These are phyloP conservation scores for Spheniscus humboldti DNA, from an alignment of 2,797 vertebrate species.

Conservation along the genomic window DNA sequence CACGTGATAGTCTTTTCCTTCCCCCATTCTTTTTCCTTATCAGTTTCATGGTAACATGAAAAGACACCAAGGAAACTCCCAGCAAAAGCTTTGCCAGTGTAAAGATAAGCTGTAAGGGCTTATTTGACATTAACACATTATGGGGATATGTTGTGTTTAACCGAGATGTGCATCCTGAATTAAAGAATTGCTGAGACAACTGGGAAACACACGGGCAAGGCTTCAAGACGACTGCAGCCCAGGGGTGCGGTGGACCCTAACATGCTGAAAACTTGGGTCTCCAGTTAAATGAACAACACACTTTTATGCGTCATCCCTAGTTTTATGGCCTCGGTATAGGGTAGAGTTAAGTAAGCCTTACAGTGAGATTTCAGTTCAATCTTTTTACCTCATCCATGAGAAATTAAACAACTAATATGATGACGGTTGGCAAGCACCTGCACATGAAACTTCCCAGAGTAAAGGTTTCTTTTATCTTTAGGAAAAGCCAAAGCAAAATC, in stretches of 20 bases:
- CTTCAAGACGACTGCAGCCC: no score
- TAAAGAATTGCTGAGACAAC: neutral
- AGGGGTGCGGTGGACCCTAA: neutral
- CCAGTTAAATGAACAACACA: neutral
- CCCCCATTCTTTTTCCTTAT: neutral
- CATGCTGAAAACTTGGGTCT: neutral
- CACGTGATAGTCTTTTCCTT: neutral
- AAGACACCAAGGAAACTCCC: neutral
- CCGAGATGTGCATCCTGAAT: neutral
- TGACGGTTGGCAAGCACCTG: neutral
- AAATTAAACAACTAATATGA: neutral
- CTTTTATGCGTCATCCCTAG: neutral
- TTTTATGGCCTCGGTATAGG: neutral
- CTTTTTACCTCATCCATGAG: neutral
- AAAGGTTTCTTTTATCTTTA: neutral
- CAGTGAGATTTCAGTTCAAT: neutral
- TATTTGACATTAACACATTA: neutral
- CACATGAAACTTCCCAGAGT: neutral
- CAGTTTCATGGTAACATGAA: neutral
- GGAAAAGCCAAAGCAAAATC: neutral
- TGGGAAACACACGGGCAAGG: neutral
- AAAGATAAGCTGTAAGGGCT: neutral
- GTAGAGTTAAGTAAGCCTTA: neutral
- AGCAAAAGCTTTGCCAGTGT: neutral
- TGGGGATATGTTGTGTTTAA: neutral